phyloP scores from a whole-genome alignment of 2,113 vertebrate species.

The Mastomys coucha region DNA sequence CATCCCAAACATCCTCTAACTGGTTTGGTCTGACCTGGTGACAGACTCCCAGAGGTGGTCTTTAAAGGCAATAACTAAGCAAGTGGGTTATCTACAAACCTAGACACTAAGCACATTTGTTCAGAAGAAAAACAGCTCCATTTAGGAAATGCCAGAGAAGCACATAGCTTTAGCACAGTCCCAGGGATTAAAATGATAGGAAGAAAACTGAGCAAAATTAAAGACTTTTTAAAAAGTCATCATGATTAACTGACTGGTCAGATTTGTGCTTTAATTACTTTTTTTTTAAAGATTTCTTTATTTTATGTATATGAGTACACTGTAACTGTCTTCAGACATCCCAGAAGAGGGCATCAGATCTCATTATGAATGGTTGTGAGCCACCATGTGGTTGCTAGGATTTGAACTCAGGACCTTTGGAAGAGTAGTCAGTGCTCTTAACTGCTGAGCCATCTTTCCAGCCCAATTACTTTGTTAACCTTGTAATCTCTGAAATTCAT shows the following conservation, averaged over 20 bases:
- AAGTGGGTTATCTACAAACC: neutral
- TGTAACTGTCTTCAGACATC: no score
- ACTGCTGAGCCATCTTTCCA: no score
- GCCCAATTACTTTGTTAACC: neutral
- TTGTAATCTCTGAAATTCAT: conserved; percentile 5
- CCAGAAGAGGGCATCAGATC: no score
- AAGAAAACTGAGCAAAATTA: conserved; percentile 56
- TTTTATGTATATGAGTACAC: no score
- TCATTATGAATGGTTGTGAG: no score
- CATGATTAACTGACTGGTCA: neutral
- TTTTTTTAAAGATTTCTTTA: no score
- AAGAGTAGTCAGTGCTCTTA: no score
- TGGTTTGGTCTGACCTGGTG: neutral
- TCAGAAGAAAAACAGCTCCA: conserved; percentile 54
- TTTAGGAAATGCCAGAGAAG: conserved; percentile 62
- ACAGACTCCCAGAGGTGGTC: neutral
- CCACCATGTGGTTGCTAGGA: no score
- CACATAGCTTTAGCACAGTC: conserved; percentile 51
- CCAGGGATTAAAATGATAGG: conserved; percentile 36
- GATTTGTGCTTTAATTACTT: neutral
- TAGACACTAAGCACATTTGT: conserved; percentile 13
- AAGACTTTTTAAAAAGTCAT: conserved; percentile 34
- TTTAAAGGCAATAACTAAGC: neutral
- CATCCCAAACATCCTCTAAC: neutral
- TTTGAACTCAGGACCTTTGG: no score